Conservation (phyloP, 2,888 invertebrate genomes). For the Nebria salina region DNA sequence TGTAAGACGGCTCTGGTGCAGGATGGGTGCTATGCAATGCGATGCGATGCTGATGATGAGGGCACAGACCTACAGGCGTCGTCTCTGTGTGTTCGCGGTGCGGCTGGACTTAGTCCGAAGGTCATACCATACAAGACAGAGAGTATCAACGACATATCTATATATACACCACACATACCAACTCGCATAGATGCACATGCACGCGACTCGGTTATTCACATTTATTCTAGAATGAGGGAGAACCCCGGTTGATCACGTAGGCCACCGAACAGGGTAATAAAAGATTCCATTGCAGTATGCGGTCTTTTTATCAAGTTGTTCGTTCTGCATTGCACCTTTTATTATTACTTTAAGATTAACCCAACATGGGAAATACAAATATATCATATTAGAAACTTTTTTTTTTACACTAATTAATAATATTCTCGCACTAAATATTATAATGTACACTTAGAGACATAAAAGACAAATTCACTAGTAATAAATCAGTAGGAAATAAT, state of each 20-base stretch:
- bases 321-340: background rate
- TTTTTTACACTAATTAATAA: too few relatives aligned
- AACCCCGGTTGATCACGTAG: background rate
- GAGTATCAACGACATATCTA: background rate
- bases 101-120: background rate
- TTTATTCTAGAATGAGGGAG: background rate
- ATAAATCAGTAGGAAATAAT: too few relatives aligned
- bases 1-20: background rate
- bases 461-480: too few relatives aligned
- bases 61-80: slow-evolving; percentile 1
- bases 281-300: background rate
- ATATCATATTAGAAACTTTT: too few relatives aligned
- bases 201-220: background rate
- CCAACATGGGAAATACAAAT: too few relatives aligned
- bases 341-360: background rate
- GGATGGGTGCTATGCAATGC: background rate
- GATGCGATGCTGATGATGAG: background rate
- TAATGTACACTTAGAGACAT: too few relatives aligned
- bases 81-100: background rate
- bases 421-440: too few relatives aligned
- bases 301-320: background rate
- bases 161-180: background rate
- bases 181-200: background rate
- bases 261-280: background rate
- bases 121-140: background rate